Conservation (phyloP, 2,113 vertebrate species). For the Rhabdomys dilectus region DNA sequence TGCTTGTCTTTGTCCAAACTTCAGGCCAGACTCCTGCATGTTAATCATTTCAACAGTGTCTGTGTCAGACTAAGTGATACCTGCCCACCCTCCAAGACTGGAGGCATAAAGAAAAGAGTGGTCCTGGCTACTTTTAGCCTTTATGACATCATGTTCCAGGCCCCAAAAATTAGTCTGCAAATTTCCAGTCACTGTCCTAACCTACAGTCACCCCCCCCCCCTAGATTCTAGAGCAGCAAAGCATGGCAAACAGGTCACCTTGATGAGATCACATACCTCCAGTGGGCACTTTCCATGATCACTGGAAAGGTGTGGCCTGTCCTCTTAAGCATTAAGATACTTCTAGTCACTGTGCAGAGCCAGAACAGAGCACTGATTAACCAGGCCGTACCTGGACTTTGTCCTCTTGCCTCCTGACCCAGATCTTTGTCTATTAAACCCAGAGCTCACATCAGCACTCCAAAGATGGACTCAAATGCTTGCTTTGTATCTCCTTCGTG, state of each 20-base stretch:
- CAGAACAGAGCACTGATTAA: neutral
- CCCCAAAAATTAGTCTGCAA: neutral
- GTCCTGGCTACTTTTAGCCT: neutral
- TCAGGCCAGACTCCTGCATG: neutral
- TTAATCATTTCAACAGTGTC: neutral
- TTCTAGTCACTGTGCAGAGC: neutral
- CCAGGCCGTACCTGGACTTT: neutral
- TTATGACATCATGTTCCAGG: neutral
- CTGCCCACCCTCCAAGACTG: neutral
- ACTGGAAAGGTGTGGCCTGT: neutral
- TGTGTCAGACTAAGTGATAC: neutral
- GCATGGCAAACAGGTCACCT: neutral
- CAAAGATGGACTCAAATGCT: too few relatives aligned
- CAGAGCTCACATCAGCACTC: neutral
- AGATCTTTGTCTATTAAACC: neutral
- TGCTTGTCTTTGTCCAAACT: neutral
- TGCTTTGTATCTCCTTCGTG: neutral
- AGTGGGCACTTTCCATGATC: neutral
- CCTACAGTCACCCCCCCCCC: neutral
- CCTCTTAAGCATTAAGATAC: neutral
- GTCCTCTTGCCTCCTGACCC: neutral
- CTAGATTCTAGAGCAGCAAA: neutral
- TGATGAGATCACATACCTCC: neutral
- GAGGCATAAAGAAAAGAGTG: neutral
- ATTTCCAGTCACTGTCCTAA: neutral